These are phyloP conservation scores for Hippasteria phrygiana DNA, from an alignment of 53 echinoderm and acorn worm genomes.

Conservation along the genomic window DNA sequence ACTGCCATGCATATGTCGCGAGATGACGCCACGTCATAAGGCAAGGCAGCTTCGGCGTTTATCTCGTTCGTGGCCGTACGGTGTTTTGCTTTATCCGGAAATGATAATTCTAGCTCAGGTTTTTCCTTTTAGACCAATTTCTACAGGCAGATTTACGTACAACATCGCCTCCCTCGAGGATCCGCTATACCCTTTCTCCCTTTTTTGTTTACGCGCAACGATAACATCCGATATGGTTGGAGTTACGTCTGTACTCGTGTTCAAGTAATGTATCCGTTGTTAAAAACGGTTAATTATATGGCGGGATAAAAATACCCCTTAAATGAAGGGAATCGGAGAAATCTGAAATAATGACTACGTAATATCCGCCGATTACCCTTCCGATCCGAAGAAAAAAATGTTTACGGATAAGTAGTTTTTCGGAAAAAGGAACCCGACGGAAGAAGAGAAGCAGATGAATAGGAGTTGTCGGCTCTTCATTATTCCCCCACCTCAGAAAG, in stretches of 20 bases:
- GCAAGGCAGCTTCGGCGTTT: slow-evolving; percentile 28
- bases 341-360: slow-evolving; percentile 13
- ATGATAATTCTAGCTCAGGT: slow-evolving; percentile 53
- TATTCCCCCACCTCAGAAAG: too few species aligned
- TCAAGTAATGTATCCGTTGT: slow-evolving; percentile 20
- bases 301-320: slow-evolving; percentile 17
- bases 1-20: slow-evolving; percentile 55
- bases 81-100: slow-evolving; percentile 56
- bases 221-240: slow-evolving; percentile 53
- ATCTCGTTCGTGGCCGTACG: slow-evolving; percentile 10
- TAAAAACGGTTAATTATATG: slow-evolving; percentile 30
- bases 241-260: slow-evolving; percentile 16
- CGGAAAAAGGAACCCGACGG: too few species aligned
- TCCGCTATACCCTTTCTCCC: slow-evolving; percentile 4
- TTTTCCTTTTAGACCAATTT: slow-evolving; percentile 53
- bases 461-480: too few species aligned
- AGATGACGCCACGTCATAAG: slow-evolving; percentile 59
- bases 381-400: neutral
- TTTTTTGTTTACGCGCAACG: slow-evolving; percentile 27
- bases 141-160: slow-evolving; percentile 59
- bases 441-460: neutral
- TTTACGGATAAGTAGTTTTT: neutral
- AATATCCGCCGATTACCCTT: slow-evolving; percentile 46
- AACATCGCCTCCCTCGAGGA: slow-evolving; percentile 45
- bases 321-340: neutral